These are phyloP conservation scores for Agrypnia vestita DNA, from an alignment of 1,140 invertebrate genomes.

Conservation along the genomic window DNA sequence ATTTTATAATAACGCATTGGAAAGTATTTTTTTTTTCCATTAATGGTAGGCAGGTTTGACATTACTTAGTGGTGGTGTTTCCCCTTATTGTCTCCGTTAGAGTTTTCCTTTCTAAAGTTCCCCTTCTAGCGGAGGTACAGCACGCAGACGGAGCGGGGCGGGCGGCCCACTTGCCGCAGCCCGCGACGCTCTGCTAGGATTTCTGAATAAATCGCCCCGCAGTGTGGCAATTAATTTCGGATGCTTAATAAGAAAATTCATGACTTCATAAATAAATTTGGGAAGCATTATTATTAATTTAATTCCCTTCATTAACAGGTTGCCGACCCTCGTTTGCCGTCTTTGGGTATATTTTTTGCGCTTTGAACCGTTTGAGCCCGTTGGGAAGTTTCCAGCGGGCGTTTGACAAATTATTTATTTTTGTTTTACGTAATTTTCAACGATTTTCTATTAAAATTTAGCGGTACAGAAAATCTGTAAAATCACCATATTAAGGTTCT, in stretches of 20 bases:
- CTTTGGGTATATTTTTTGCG: constrained; percentile 2
- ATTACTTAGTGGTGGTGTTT: no score
- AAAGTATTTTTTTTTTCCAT: no score
- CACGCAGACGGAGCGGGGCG: constrained; percentile 28
- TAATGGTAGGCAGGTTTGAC: no score
- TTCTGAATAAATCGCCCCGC: constrained; percentile 40
- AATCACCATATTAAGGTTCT: no score
- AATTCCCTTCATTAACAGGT: constrained; percentile 33
- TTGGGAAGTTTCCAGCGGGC: no score
- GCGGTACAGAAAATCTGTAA: no score
- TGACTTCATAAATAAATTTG: constrained; percentile 38
- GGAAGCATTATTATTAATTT: constrained; percentile 14
- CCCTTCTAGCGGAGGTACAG: no score
- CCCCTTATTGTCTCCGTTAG: background rate
- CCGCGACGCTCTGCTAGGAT: constrained; percentile 50
- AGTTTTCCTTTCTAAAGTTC: background rate
- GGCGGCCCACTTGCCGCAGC: constrained; percentile 43
- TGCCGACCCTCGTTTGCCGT: constrained; percentile 7
- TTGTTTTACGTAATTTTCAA: no score
- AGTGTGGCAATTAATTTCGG: constrained; percentile 38
- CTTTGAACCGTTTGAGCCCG: background rate
- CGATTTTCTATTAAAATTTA: no score
- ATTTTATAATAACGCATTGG: no score
- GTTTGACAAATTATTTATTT: no score
- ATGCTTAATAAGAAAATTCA: constrained; percentile 27